phyloP scores from a whole-genome alignment of 2,888 invertebrate species.

The Scaptomyza tumidula region DNA sequence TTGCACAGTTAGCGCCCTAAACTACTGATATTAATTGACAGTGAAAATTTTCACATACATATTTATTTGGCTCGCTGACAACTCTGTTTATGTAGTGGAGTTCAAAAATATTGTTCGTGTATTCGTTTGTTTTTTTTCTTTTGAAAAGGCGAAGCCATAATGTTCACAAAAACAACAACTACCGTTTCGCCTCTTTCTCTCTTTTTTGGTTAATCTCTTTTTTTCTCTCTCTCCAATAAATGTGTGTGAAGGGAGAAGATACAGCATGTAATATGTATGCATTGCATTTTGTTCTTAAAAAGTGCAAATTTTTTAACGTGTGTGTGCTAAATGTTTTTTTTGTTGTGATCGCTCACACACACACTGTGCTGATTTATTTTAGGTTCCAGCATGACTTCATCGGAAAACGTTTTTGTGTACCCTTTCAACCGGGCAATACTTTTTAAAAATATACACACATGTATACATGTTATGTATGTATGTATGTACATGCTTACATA shows the following conservation, averaged over 20 bases:
- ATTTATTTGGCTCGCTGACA: conserved; percentile 46
- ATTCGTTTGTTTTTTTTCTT: conserved; percentile 43
- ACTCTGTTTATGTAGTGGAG: conserved; percentile 73
- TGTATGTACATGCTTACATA: conserved; percentile 55
- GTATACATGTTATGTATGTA: neutral
- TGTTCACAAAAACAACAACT: conserved; percentile 69
- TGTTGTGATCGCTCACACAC: conserved; percentile 61
- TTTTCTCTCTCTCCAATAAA: conserved; percentile 38
- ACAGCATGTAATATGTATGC: conserved; percentile 59
- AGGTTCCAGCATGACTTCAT: conserved; percentile 76
- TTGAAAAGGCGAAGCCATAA: conserved; percentile 72
- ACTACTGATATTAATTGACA: conserved; percentile 42
- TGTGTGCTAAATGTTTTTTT: conserved; percentile 19
- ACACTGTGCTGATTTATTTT: conserved; percentile 68
- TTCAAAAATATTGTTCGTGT: conserved; percentile 71
- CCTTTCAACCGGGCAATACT: conserved; percentile 21
- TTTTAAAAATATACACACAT: conserved; percentile 10
- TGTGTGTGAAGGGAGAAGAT: conserved; percentile 27
- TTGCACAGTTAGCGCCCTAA: conserved; percentile 29
- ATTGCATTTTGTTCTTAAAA: conserved; percentile 73
- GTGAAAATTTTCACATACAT: conserved; percentile 4
- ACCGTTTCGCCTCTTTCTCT: conserved; percentile 60
- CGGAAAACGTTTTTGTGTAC: conserved; percentile 53
- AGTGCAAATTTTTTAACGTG: conserved; percentile 67
- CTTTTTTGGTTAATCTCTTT: conserved; percentile 18